Evolutionary conservation across 2,797 vertebrate genomes (phyloP).

Genomic region (Melanotaenia parkinsoni): DNA sequence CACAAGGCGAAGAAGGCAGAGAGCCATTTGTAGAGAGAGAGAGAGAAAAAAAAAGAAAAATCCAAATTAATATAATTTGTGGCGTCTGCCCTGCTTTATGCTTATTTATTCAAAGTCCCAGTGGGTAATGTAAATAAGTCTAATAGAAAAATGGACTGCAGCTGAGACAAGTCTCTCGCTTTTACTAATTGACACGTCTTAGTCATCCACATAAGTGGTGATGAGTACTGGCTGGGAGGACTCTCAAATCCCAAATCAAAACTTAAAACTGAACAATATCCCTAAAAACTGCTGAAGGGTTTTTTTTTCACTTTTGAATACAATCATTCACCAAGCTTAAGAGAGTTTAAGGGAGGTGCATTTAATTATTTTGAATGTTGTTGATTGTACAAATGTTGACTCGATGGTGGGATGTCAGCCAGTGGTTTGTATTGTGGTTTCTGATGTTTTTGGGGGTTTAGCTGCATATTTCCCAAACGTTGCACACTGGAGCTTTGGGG

Average conservation of each 20-base stretch:
- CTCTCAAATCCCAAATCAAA: not conserved
- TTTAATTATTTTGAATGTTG: not conserved
- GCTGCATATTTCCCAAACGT: not conserved
- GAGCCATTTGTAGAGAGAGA: not conserved
- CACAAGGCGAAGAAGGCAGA: slow-evolving; percentile 6
- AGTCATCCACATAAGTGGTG: not conserved
- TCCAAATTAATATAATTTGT: slow-evolving; percentile 13
- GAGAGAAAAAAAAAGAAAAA: not conserved
- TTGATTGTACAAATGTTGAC: not conserved
- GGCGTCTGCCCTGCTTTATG: not conserved
- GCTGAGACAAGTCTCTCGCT: not conserved
- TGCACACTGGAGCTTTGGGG: not conserved
- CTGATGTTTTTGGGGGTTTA: not conserved
- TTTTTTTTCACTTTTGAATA: not conserved
- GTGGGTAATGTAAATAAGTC: slow-evolving; percentile 11
- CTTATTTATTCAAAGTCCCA: not conserved
- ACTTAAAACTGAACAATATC: not conserved
- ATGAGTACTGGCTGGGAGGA: not conserved
- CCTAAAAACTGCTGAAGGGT: not conserved
- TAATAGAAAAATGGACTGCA: slow-evolving; percentile 17
- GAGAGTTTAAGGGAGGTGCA: not conserved
- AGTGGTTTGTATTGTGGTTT: not conserved
- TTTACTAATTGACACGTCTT: slow-evolving; percentile 20
- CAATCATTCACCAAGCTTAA: not conserved
- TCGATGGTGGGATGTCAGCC: not conserved